phyloP scores from a whole-genome alignment of 2,113 vertebrate species.

The Eublepharis macularius region DNA sequence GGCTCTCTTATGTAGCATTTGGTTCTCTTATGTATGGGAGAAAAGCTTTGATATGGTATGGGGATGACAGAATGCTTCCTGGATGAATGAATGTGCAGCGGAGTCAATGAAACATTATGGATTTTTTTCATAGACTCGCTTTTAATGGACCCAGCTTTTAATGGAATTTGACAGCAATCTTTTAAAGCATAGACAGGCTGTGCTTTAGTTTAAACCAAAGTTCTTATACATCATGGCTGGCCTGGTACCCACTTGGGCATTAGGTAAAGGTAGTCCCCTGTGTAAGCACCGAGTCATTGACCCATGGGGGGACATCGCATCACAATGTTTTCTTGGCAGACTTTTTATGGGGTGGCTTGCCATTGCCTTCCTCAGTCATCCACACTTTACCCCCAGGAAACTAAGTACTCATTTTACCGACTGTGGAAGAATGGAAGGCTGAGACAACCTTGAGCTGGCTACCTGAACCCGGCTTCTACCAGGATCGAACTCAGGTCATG shows the following conservation, averaged over 20 bases:
- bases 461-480: too few species aligned
- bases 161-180: background rate
- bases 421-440: too few species aligned
- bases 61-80: background rate
- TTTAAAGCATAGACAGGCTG: background rate
- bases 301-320: too few species aligned
- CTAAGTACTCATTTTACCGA: too few species aligned
- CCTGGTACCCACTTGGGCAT: background rate
- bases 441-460: too few species aligned
- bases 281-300: too few species aligned
- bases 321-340: too few species aligned
- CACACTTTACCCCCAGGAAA: too few species aligned
- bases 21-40: background rate
- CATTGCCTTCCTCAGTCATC: too few species aligned
- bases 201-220: background rate
- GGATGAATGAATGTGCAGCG: background rate
- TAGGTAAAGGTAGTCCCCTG: too few species aligned
- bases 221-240: background rate
- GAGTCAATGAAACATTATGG: background rate
- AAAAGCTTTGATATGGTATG: background rate
- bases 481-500: too few species aligned
- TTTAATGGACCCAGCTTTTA: background rate
- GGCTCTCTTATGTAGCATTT: background rate
- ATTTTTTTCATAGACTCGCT: background rate
- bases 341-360: too few species aligned